Percentiles rank a stretch among this genome's conserved stretches.
Conservation (phyloP, 2,888 invertebrate genomes). For the Tetheella fluctuosa region DNA sequence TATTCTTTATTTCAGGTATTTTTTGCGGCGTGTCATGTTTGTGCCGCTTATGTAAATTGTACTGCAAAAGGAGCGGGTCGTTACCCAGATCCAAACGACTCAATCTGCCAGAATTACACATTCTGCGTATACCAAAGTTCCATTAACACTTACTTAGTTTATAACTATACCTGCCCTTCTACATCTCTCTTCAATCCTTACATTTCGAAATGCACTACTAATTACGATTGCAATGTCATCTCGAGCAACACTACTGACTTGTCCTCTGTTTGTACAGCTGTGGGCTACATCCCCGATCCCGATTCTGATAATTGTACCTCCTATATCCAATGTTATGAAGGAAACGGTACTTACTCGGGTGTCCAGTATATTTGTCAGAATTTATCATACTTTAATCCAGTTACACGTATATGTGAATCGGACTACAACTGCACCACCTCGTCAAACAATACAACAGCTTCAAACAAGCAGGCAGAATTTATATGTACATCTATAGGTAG, state of each 20-base stretch:
- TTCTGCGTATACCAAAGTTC: conserved; percentile 39
- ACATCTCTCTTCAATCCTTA: conserved; percentile 8
- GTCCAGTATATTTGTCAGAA: too few species aligned
- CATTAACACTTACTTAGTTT: conserved; percentile 29
- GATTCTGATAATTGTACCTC: too few species aligned
- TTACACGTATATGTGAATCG: too few species aligned
- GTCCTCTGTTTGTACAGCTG: background rate
- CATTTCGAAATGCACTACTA: background rate
- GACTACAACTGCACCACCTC: too few species aligned
- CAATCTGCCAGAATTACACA: conserved; percentile 51
- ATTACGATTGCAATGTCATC: background rate
- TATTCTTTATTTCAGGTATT: background rate
- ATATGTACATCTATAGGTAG: too few species aligned
- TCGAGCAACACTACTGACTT: background rate
- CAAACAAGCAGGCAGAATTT: too few species aligned
- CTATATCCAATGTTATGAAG: background rate
- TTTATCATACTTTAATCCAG: too few species aligned
- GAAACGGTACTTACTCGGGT: too few species aligned
- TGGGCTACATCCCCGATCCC: too few species aligned
- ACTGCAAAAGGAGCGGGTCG: conserved; percentile 38
- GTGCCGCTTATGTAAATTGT: conserved; percentile 29
- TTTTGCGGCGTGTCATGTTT: background rate
- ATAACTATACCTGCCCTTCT: conserved; percentile 30
- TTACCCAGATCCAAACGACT: conserved; percentile 47
- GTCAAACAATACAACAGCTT: too few species aligned